Evolutionary conservation across 2,797 vertebrate species (phyloP).

Genomic region (Odontamblyopus lacepedii): DNA sequence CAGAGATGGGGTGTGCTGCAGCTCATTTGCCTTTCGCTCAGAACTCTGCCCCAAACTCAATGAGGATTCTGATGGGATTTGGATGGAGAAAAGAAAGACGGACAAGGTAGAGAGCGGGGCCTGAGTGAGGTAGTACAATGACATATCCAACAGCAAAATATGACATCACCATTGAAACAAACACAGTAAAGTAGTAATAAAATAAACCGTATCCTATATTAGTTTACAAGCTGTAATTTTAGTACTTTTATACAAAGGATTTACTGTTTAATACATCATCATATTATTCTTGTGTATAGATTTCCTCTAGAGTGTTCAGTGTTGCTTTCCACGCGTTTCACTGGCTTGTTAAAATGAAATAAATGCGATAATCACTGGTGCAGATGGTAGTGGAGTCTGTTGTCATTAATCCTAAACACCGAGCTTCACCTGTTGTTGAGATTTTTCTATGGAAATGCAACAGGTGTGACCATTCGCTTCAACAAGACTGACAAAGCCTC

Average conservation of each 20-base stretch:
- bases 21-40: slow-evolving; percentile 40
- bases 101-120: slow-evolving; percentile 25
- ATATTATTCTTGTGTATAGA: background rate
- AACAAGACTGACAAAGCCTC: slow-evolving; percentile 8
- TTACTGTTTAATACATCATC: background rate
- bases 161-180: background rate
- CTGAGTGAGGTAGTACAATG: slow-evolving; percentile 17
- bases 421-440: slow-evolving; percentile 34
- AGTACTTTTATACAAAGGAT: background rate
- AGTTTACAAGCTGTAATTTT: background rate
- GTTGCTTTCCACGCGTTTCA: background rate
- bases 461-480: slow-evolving; percentile 25
- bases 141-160: slow-evolving; percentile 42
- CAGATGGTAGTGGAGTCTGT: slow-evolving; percentile 55
- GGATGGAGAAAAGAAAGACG: slow-evolving; percentile 42
- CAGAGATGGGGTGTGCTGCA: slow-evolving; percentile 27
- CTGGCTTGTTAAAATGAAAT: background rate
- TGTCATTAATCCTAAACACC: slow-evolving; percentile 65
- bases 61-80: slow-evolving; percentile 58
- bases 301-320: background rate
- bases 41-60: slow-evolving; percentile 54
- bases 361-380: background rate
- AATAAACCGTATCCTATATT: no score
- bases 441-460: slow-evolving; percentile 59
- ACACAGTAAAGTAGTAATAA: background rate